Evolutionary conservation across 2,888 invertebrate species (phyloP).

Genomic region (Gerris lacustris): DNA sequence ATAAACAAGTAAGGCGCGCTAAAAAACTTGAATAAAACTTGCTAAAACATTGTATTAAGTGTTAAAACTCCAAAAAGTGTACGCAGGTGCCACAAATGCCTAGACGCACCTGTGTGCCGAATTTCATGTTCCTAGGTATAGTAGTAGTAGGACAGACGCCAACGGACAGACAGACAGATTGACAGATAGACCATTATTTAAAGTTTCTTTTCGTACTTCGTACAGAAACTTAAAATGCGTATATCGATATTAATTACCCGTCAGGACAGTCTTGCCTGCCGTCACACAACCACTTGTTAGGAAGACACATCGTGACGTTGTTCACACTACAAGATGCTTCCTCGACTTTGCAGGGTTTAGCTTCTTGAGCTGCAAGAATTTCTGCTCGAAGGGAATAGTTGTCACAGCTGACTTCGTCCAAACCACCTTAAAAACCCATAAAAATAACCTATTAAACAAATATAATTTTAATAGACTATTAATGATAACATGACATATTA

Average conservation of each 20-base stretch:
- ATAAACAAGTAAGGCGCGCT: no score
- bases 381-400: conserved; percentile 14
- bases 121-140: no score
- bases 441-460: background rate
- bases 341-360: conserved; percentile 27
- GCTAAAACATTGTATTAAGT: no score
- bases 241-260: conserved; percentile 26
- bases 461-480: conserved; percentile 3
- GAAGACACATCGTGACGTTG: conserved; percentile 31
- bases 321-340: conserved; percentile 30
- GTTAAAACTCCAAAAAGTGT: no score
- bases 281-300: conserved; percentile 34
- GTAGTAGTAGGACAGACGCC: no score
- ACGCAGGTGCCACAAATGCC: no score
- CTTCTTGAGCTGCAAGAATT: conserved; percentile 17
- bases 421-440: conserved; percentile 25
- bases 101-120: no score
- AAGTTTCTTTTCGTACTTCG: no score
- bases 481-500: background rate
- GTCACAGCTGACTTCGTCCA: conserved; percentile 27
- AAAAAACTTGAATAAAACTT: no score
- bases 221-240: background rate
- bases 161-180: no score
- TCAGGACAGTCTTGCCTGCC: conserved; percentile 35
- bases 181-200: no score